A percentile compares a stretch with the other conserved stretches of the same genome.
Conservation (phyloP, 1,140 invertebrate species). For the Yoshiicerus persimilis region DNA sequence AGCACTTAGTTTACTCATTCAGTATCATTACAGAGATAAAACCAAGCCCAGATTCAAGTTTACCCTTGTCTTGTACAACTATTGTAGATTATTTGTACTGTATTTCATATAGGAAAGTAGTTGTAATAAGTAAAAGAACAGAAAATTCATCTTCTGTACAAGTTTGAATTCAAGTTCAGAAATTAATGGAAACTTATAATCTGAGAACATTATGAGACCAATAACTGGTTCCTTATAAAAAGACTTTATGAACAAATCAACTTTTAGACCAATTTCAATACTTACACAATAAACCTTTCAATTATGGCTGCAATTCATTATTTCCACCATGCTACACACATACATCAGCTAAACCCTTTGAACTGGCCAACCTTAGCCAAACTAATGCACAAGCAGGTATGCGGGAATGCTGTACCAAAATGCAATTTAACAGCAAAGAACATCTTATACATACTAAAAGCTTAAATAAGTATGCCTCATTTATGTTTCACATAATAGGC, state of each 20-base stretch:
- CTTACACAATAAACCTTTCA: slow-evolving; percentile 19
- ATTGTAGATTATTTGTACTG: too few relatives aligned
- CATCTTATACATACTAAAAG: background rate
- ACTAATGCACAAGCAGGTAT: background rate
- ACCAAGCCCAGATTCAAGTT: background rate
- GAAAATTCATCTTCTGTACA: background rate
- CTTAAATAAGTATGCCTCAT: background rate
- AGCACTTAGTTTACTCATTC: background rate
- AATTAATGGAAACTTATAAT: slow-evolving; percentile 25
- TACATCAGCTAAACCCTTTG: background rate
- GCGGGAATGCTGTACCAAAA: background rate
- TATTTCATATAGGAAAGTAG: too few relatives aligned
- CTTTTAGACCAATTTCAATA: slow-evolving; percentile 26
- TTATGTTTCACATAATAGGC: slow-evolving; percentile 13
- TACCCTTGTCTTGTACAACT: background rate
- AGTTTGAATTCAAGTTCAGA: background rate
- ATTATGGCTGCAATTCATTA: slow-evolving; percentile 29
- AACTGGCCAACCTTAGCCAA: background rate
- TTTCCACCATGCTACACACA: background rate
- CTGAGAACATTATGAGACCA: slow-evolving; percentile 26
- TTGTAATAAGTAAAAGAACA: too few relatives aligned
- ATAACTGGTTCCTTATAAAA: slow-evolving; percentile 26
- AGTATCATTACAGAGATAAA: background rate
- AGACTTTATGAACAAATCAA: slow-evolving; percentile 17
- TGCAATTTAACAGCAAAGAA: slow-evolving; percentile 5